Percentiles rank a stretch among this genome's conserved stretches.
Conservation (phyloP, 2,797 vertebrate species). For the Ctenopoma kingsleyae region DNA sequence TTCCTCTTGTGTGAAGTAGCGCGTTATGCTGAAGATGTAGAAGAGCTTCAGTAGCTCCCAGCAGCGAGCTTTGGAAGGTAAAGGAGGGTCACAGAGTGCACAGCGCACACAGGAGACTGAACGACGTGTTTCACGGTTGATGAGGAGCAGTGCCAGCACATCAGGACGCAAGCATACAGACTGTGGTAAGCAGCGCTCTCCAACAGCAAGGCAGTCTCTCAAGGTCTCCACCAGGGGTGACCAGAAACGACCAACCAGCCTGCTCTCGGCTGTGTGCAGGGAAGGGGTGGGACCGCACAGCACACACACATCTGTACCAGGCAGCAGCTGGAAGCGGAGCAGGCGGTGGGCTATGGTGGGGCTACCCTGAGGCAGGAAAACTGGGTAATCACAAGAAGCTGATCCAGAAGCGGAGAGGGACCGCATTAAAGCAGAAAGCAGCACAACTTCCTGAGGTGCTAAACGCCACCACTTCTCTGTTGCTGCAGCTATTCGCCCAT, state of each 20-base stretch:
- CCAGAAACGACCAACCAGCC: conserved; percentile 89
- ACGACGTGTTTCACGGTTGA: conserved; percentile 88
- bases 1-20: conserved; percentile 86
- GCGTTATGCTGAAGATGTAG: conserved; percentile 84
- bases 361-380: conserved; percentile 94
- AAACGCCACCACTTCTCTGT: conserved; percentile 94
- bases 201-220: conserved; percentile 82
- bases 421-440: conserved; percentile 86
- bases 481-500: conserved; percentile 84
- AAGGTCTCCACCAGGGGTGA: conserved; percentile 86
- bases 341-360: conserved; percentile 92
- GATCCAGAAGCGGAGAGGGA: conserved; percentile 82
- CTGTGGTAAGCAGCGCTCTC: conserved; percentile 78
- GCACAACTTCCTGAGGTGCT: conserved; percentile 87
- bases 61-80: conserved; percentile 75
- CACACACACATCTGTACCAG: conserved; percentile 86
- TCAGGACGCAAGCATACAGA: conserved; percentile 81
- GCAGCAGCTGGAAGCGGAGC: conserved; percentile 89
- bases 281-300: conserved; percentile 91
- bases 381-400: conserved; percentile 89
- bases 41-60: conserved; percentile 88
- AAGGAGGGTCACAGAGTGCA: conserved; percentile 19
- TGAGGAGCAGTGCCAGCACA: conserved; percentile 87
- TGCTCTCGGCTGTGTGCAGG: conserved; percentile 83
- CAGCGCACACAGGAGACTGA: conserved; percentile 83